Percentiles rank a stretch among this genome's conserved stretches.
phyloP scores from a whole-genome alignment of 2,113 vertebrate species.

The Sturnira hondurensis region DNA sequence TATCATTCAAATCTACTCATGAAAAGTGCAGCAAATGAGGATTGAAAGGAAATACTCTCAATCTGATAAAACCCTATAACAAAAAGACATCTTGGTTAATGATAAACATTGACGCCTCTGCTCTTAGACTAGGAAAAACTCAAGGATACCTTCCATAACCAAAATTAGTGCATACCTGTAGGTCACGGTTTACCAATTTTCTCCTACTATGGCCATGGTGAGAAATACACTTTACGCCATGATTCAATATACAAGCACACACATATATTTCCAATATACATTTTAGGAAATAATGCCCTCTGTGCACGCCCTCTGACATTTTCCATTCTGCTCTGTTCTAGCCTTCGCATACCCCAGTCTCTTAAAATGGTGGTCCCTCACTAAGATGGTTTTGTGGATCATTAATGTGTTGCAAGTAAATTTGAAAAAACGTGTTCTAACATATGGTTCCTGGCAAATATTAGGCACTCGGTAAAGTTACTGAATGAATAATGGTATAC shows the following conservation, averaged over 20 bases:
- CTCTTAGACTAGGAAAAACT: neutral
- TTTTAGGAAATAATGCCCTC: neutral
- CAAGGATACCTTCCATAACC: neutral
- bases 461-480: neutral
- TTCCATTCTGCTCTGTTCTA: neutral
- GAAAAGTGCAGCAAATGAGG: neutral
- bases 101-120: neutral
- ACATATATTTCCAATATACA: neutral
- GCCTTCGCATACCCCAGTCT: neutral
- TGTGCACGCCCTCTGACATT: too few relatives aligned
- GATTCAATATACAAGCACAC: neutral
- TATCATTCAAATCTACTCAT: neutral
- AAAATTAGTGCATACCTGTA: neutral
- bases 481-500: neutral
- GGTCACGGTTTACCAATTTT: neutral
- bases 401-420: neutral
- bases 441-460: neutral
- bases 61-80: neutral
- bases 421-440: neutral
- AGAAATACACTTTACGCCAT: neutral
- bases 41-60: neutral
- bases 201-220: neutral
- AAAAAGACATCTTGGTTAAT: neutral
- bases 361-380: neutral
- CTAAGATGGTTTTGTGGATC: neutral